These are phyloP conservation scores for Coendou prehensilis DNA, from an alignment of 2,797 vertebrate species.

Conservation along the genomic window DNA sequence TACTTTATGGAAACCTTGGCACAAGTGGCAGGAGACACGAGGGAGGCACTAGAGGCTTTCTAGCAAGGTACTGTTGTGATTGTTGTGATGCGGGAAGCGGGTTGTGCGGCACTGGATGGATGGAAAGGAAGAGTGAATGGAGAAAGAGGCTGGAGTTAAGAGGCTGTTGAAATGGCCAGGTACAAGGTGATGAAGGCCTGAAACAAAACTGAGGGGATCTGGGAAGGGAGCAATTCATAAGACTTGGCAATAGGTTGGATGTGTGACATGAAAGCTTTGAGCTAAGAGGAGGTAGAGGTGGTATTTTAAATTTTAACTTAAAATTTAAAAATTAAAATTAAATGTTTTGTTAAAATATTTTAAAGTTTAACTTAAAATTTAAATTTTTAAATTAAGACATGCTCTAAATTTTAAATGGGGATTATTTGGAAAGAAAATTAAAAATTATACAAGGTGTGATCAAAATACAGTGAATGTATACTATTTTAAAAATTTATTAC, in stretches of 20 bases:
- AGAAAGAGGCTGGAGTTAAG: background rate
- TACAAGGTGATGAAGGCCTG: background rate
- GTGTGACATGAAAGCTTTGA: background rate
- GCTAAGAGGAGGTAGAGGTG: background rate
- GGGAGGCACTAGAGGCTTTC: background rate
- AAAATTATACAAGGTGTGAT: background rate
- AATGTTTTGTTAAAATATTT: background rate
- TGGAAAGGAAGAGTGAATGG: background rate
- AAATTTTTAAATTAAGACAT: background rate
- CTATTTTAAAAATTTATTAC: no score
- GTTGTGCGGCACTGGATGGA: background rate
- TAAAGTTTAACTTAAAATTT: background rate
- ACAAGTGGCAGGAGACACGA: background rate
- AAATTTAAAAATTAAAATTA: background rate
- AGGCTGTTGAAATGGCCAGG: no score
- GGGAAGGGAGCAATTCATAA: background rate
- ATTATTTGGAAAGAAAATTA: background rate
- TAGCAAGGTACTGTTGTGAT: background rate
- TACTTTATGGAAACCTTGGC: background rate
- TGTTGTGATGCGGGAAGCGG: background rate
- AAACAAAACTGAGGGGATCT: background rate
- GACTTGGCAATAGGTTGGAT: background rate
- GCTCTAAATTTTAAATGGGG: background rate
- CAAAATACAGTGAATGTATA: background rate
- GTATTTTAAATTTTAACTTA: background rate